These are phyloP conservation scores for Dromiciops gliroides DNA, from an alignment of 2,113 vertebrate genomes.

Conservation along the genomic window DNA sequence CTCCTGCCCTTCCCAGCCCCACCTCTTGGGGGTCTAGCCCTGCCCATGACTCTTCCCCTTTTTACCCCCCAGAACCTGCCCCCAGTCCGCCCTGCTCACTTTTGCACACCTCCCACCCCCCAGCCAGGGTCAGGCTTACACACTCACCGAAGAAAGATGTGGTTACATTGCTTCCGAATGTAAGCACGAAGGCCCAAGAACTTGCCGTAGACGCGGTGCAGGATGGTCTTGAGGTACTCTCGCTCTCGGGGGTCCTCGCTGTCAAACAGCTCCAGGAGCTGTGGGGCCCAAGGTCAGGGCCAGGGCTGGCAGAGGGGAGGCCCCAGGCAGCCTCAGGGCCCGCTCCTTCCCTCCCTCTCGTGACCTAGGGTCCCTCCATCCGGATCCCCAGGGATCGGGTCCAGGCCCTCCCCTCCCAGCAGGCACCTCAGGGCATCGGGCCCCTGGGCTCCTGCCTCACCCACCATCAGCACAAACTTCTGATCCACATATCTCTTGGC, in stretches of 20 bases:
- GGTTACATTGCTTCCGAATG: conserved; percentile 96
- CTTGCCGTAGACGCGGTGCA: conserved; percentile 95
- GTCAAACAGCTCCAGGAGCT: conserved; percentile 94
- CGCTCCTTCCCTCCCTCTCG: background rate
- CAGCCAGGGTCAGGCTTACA: background rate
- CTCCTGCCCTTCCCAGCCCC: background rate
- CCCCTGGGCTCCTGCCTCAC: conserved; percentile 55
- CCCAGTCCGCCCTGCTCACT: background rate
- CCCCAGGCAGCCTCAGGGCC: background rate
- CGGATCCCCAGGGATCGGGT: too few relatives aligned
- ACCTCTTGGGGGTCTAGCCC: background rate
- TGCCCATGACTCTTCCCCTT: too few relatives aligned
- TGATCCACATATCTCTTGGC: conserved; percentile 96
- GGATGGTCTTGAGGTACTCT: conserved; percentile 95
- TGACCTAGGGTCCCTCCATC: background rate
- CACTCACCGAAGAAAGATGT: conserved; percentile 93
- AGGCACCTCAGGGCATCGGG: background rate
- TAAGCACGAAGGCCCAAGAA: conserved; percentile 94
- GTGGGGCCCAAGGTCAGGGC: conserved; percentile 19
- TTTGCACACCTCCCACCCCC: background rate
- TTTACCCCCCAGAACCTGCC: background rate
- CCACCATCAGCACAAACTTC: conserved; percentile 94
- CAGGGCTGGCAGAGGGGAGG: conserved; percentile 22
- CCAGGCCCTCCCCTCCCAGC: background rate
- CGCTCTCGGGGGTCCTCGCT: conserved; percentile 94